A percentile compares a stretch with the other conserved stretches of the same genome.
phyloP scores from a whole-genome alignment of 2,797 vertebrate species.

The Heliangelus exortis region DNA sequence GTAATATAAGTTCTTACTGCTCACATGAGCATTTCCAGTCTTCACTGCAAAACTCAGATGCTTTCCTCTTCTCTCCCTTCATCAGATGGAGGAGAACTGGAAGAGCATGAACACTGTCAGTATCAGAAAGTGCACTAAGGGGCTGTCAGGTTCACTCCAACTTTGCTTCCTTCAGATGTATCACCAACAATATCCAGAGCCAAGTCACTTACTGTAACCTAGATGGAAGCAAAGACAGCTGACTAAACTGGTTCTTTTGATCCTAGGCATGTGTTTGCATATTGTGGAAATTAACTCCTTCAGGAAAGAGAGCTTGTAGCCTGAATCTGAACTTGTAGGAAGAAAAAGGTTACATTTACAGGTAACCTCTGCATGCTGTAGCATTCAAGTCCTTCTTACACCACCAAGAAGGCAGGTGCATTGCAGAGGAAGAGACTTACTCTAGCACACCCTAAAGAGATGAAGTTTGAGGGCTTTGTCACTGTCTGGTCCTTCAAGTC shows the following conservation, averaged over 20 bases:
- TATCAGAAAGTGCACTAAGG: neutral
- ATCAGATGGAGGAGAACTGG: neutral
- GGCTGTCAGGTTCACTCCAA: neutral
- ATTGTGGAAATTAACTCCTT: neutral
- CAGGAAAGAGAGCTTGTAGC: neutral
- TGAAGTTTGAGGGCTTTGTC: neutral
- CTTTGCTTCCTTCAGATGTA: neutral
- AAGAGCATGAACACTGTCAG: neutral
- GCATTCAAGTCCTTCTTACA: neutral
- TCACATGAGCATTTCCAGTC: neutral
- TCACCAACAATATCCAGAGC: neutral
- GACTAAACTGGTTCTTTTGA: neutral
- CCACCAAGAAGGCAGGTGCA: neutral
- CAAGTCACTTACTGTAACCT: neutral
- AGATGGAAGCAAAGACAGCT: neutral
- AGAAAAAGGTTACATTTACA: neutral
- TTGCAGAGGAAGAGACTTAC: neutral
- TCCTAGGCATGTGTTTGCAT: neutral
- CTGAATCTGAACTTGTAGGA: neutral
- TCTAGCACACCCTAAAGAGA: neutral
- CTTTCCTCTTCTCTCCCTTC: neutral
- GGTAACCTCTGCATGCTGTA: neutral
- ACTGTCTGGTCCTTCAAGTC: neutral
- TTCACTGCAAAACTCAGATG: neutral
- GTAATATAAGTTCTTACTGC: neutral